Evolutionary conservation across 2,113 vertebrate genomes (phyloP), one percentile per base, ranked within the genome.

Genomic region (Bufo gargarizans): DNA sequence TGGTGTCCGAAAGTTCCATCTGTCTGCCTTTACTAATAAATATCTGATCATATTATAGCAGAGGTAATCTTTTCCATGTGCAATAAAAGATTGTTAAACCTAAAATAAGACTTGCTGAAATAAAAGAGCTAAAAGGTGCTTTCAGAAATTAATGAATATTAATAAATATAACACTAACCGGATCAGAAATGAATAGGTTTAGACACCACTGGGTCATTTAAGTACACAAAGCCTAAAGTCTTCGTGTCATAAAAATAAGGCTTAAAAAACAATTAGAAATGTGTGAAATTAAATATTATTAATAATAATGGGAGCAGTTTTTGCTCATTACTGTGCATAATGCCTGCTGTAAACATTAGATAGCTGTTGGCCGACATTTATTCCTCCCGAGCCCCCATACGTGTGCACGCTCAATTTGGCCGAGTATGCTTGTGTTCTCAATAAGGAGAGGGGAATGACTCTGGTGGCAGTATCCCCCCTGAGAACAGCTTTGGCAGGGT

Each of bases 1-100:
- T 95, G 94, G 95, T 95, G 93, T 93, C 94, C 95, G 93, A 94
- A 93, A 92, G 93, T 95, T 95, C 94, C 94, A 94, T 95, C 93
- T 94, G 94, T 95, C 94, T 93, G 93, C 93, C 94, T 91, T 93
- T 92, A 92, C 90, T 95, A 95, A 95, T 94, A 94, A 95, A 93
- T 90, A 93, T 90, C 84, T 91, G 81, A 94, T 91, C 90, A 90
- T 94, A 93, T 93, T 91, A 93, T 93, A 91, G 91, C 93, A 94
- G 94, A 95, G 93, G 94, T 95, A 96, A 94, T 93, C 93, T 93
- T 95, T 94, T 93, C 93, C 93, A 92, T 94, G 92, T 93, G 94
- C 94, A 95, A 95, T 84, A 71, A 78, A 84, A 69, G n/a, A 53
- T 49, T n/a, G 20, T 65, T 84, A 71, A 84, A 69, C 45, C n/a